phyloP scores from a whole-genome alignment of 2,888 invertebrate genomes.

The Cataglyphis albicans region DNA sequence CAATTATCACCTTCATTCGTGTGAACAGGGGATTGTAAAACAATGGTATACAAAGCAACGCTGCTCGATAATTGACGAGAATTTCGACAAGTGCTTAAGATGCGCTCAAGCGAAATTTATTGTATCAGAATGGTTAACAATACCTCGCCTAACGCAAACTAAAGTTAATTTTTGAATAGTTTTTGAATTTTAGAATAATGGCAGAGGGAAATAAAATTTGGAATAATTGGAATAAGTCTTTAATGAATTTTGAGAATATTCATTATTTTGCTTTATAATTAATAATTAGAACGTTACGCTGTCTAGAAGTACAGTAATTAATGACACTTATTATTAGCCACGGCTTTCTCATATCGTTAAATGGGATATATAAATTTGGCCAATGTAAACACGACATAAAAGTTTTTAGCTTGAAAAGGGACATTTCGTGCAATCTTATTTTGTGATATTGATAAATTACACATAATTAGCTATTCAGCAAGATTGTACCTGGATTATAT shows the following conservation, averaged over 20 bases:
- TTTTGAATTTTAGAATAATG: not conserved
- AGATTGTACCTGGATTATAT: not conserved
- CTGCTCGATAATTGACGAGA: constrained; percentile 19
- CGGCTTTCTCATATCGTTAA: not conserved
- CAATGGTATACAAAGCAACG: not conserved
- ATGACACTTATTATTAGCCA: not conserved
- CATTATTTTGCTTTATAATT: not conserved
- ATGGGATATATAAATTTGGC: not conserved
- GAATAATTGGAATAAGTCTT: not conserved
- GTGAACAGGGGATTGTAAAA: constrained; percentile 25
- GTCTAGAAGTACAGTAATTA: not conserved
- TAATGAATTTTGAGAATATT: not conserved
- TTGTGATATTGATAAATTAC: not conserved
- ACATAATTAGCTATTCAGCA: not conserved
- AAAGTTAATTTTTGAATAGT: not conserved
- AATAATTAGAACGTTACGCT: constrained; percentile 9
- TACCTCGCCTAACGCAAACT: not conserved
- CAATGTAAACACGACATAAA: not conserved
- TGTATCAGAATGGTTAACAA: not conserved
- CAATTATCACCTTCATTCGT: constrained; percentile 11
- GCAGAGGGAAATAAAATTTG: not conserved
- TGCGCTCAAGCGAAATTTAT: constrained; percentile 1
- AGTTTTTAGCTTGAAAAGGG: not conserved
- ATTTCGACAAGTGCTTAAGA: not conserved
- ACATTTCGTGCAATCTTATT: not conserved